Base-by-base conservation (phyloP, 2,797 vertebrate genomes). In the Chelon auratus region DNA sequence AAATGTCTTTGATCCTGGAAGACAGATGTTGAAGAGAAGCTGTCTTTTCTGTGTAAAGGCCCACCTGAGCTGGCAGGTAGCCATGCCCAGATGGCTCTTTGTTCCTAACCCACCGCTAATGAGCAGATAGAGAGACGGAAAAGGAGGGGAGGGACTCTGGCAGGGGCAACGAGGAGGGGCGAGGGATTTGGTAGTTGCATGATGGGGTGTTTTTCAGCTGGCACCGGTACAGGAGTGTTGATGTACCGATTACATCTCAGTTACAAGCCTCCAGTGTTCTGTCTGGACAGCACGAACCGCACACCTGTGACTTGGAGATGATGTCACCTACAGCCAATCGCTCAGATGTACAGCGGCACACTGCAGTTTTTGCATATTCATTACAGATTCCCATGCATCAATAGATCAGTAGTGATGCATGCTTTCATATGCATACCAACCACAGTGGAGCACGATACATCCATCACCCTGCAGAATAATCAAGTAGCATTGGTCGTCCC, bases 21-120 rank as follows among this genome's bases (percentile, higher is more conserved):
- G 88, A 84, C 92, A 95, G 92, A 94, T 74, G 82, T 89, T 84
- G 87, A 89, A 80, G 81, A 89, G 91, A 82, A 71, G 75, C 81
- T 54, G 80, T 69, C 77, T 85, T 75, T 82, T 86, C 89, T 92
- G 90, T 90, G 90, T 92, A 94, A 93, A 92, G 84, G 69, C 91
- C 93, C 92, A 94, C 93, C 93, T 93, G 93, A 95, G 93, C 82
- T 82, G 92, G 91, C 90, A 91, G 92, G 89, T 87, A 91, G 85
- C 75, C 33, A 63, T 87, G 86, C 86, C 91, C 92, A 93, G 93
- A 95, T 93, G 93, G 77, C 84, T 91, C 85, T 93, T 88, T 93
- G 87, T 93, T 93, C 91, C 92, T 93, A 92, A 91, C 76, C 90
- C 83, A 66, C 81, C 84, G 84, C 94, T 97, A 96, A 97, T 95